A percentile compares a stretch with the other conserved stretches of the same genome.
These are phyloP conservation scores for Orientallactaga bullata DNA, from an alignment of 2,113 vertebrate species.

Conservation along the genomic window DNA sequence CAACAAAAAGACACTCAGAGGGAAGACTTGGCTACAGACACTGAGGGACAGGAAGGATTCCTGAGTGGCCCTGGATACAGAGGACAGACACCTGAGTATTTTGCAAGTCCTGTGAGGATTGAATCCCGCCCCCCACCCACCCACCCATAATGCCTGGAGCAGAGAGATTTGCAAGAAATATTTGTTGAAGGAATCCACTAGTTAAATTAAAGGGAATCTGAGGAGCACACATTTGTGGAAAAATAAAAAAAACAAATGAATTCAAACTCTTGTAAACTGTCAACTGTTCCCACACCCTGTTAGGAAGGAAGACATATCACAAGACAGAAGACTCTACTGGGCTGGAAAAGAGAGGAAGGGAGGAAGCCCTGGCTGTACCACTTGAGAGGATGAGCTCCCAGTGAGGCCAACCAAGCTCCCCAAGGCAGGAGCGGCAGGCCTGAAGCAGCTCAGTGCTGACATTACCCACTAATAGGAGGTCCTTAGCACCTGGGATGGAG, in stretches of 20 bases:
- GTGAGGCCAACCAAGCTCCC: neutral
- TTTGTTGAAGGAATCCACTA: neutral
- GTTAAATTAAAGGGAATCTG: constrained; percentile 23
- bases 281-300: neutral
- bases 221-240: neutral
- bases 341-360: neutral
- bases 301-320: neutral
- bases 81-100: neutral
- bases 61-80: no score
- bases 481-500: constrained; percentile 78
- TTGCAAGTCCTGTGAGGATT: neutral
- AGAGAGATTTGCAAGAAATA: neutral
- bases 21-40: no score
- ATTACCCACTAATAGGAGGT: constrained; percentile 75
- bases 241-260: neutral
- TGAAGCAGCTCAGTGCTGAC: constrained; percentile 50
- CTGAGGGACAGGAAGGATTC: no score
- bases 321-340: neutral
- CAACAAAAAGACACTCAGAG: no score
- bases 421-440: neutral
- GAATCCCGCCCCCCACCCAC: no score
- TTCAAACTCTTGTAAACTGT: neutral
- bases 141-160: neutral
- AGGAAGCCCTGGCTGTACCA: neutral
- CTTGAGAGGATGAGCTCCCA: neutral